Conservation (phyloP, 1,140 invertebrate genomes). For the Fragariocoptes setiger region DNA sequence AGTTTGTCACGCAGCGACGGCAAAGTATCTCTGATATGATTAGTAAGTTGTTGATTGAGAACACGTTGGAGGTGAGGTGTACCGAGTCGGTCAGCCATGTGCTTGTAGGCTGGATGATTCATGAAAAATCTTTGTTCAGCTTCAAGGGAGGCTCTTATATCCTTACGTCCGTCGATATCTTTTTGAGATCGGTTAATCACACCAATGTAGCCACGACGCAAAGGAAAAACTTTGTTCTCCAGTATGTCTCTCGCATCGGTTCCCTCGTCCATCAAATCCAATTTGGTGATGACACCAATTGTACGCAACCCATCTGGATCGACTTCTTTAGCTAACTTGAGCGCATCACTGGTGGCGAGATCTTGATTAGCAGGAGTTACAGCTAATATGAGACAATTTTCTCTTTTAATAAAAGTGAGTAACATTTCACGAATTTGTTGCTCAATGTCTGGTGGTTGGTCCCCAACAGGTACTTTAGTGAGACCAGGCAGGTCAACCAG, state of each 20-base stretch:
- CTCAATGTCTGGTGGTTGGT: constrained; percentile 75
- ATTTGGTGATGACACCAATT: constrained; percentile 13
- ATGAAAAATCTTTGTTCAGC: constrained; percentile 22
- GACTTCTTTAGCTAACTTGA: constrained; percentile 75
- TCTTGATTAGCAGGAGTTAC: constrained; percentile 90
- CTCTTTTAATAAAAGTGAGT: constrained; percentile 65
- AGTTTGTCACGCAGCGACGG: constrained; percentile 74
- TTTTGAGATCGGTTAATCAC: constrained; percentile 24
- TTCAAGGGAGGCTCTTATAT: constrained; percentile 20
- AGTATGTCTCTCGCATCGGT: constrained; percentile 13
- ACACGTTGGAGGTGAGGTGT: constrained; percentile 85
- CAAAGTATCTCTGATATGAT: constrained; percentile 89
- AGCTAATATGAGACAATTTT: constrained; percentile 72
- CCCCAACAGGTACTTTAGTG: constrained; percentile 81
- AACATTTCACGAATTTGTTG: constrained; percentile 75
- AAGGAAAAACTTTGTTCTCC: constrained; percentile 9
- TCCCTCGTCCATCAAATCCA: constrained; percentile 14
- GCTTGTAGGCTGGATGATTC: constrained; percentile 17
- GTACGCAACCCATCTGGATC: constrained; percentile 50
- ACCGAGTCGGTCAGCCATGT: constrained; percentile 79
- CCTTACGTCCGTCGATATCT: constrained; percentile 23
- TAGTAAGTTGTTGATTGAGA: constrained; percentile 90
- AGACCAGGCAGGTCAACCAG: constrained; percentile 67
- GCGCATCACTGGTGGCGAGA: constrained; percentile 76
- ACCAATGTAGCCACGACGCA: constrained; percentile 18